phyloP scores from a whole-genome alignment of 2,888 invertebrate genomes.

The Osmoderma eremita region DNA sequence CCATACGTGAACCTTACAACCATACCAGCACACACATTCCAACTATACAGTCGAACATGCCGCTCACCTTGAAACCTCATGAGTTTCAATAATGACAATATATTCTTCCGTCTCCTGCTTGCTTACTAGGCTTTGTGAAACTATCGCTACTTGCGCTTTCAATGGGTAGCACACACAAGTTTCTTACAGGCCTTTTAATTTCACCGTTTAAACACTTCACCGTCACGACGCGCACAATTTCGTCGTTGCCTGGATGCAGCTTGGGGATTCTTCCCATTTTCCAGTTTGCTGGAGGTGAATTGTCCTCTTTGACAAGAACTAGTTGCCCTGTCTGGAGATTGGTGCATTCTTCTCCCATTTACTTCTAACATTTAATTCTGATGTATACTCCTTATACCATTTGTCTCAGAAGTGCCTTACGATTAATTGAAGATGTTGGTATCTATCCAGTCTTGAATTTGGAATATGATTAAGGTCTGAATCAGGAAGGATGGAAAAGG shows the following conservation, averaged over 20 bases:
- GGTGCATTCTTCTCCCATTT: constrained; percentile 43
- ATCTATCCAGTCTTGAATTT: constrained; percentile 30
- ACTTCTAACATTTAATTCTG: constrained; percentile 42
- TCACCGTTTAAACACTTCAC: not conserved
- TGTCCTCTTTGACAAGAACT: constrained; percentile 6
- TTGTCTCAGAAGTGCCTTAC: constrained; percentile 46
- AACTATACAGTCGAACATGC: too few relatives aligned
- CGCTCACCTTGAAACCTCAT: too few relatives aligned
- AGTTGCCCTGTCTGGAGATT: constrained; percentile 31
- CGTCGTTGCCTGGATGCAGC: constrained; percentile 13
- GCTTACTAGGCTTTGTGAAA: too few relatives aligned
- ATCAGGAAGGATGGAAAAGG: constrained; percentile 35
- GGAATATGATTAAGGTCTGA: constrained; percentile 11
- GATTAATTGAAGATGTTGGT: constrained; percentile 41
- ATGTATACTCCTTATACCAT: constrained; percentile 46
- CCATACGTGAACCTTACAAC: too few relatives aligned
- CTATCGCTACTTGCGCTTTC: too few relatives aligned
- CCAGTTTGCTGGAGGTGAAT: not conserved
- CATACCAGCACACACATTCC: too few relatives aligned
- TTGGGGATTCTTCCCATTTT: not conserved
- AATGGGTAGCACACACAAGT: constrained; percentile 1
- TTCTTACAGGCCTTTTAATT: not conserved
- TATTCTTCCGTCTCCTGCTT: too few relatives aligned
- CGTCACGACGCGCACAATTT: constrained; percentile 10
- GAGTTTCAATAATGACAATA: too few relatives aligned